Evolutionary conservation across 1,140 invertebrate species (phyloP).

Genomic region (Papilio machaon): DNA sequence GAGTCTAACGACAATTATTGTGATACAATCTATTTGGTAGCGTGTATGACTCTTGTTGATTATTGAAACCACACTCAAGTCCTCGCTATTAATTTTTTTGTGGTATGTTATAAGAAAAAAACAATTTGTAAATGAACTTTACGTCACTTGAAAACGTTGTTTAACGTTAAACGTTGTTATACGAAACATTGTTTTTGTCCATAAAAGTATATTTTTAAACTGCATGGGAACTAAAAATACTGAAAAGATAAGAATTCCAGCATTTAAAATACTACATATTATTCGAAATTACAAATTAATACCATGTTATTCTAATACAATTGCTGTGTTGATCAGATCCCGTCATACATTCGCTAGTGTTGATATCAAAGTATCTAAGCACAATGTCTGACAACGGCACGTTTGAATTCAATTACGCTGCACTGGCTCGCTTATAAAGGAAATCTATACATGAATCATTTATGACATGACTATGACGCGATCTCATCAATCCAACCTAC

Average conservation of each 20-base stretch:
- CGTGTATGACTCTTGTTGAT: slow-evolving; percentile 54
- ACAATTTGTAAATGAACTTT: not conserved
- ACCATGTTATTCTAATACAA: not conserved
- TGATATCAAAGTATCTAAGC: slow-evolving; percentile 31
- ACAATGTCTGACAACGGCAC: slow-evolving; percentile 42
- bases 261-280: too few relatives aligned
- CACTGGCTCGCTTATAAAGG: slow-evolving; percentile 41
- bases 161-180: too few relatives aligned
- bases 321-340: slow-evolving; percentile 1
- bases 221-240: not conserved
- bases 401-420: slow-evolving; percentile 51
- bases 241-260: not conserved
- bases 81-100: slow-evolving; percentile 20
- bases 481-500: too few relatives aligned
- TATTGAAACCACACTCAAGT: slow-evolving; percentile 54
- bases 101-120: not conserved
- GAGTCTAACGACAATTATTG: slow-evolving; percentile 65
- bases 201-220: not conserved
- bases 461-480: slow-evolving; percentile 1
- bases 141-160: not conserved
- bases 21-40: slow-evolving; percentile 64
- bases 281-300: not conserved
- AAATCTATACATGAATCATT: slow-evolving; percentile 39
- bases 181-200: not conserved
- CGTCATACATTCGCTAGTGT: not conserved